phyloP scores from a whole-genome alignment of 2,113 vertebrate genomes.

The Sitta europaea region DNA sequence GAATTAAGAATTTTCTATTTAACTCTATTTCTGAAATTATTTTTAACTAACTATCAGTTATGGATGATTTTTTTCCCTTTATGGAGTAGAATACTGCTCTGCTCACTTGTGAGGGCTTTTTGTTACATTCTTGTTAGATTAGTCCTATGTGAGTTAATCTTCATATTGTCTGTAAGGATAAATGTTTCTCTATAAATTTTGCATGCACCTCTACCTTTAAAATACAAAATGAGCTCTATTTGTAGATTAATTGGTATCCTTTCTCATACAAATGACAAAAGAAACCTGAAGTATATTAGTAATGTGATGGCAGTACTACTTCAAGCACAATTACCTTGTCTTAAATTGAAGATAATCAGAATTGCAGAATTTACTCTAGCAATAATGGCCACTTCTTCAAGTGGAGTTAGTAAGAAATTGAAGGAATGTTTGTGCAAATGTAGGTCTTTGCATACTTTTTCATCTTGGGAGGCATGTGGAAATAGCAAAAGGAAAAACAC shows the following conservation, averaged over 20 bases:
- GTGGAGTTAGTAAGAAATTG: conserved; percentile 27
- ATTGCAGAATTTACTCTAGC: not conserved
- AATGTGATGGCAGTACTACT: conserved; percentile 44
- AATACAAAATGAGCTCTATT: not conserved
- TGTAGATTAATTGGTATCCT: not conserved
- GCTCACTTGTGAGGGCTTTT: not conserved
- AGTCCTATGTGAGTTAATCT: not conserved
- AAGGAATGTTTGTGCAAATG: not conserved
- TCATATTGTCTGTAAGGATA: not conserved
- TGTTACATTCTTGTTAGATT: not conserved
- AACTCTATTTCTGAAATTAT: not conserved
- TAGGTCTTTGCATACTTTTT: not conserved
- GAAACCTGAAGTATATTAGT: conserved; percentile 12
- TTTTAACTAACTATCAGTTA: not conserved
- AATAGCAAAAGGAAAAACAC: not conserved
- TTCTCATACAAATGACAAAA: conserved; percentile 45
- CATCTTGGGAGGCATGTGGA: not conserved
- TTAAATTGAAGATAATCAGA: conserved; percentile 45
- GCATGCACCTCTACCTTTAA: not conserved
- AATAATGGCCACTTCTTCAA: not conserved
- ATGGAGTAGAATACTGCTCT: not conserved
- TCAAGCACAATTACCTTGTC: conserved; percentile 49
- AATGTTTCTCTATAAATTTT: not conserved
- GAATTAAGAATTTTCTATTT: not conserved
- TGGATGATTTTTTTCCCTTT: not conserved